Percentiles rank a stretch among this genome's conserved stretches.
These are phyloP conservation scores for Knipowitschia caucasica DNA, from an alignment of 2,797 vertebrate genomes.

Conservation along the genomic window DNA sequence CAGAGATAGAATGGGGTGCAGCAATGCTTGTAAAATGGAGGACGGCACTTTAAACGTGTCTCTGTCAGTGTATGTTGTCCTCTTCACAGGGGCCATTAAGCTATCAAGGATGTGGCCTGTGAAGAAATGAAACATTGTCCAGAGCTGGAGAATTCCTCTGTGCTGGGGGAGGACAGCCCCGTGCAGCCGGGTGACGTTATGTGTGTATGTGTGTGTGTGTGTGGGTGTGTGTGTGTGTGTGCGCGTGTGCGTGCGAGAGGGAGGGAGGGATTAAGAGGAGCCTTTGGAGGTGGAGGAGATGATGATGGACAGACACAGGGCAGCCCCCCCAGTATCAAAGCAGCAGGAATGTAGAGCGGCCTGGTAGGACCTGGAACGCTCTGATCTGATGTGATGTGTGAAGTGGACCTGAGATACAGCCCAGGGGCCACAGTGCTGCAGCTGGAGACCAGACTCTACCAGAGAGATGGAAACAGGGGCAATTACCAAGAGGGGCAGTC, in stretches of 20 bases:
- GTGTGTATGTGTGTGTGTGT: constrained; percentile 16
- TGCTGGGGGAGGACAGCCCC: constrained; percentile 72
- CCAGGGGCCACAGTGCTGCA: constrained; percentile 44
- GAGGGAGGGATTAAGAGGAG: constrained; percentile 47
- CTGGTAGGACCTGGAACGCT: constrained; percentile 68
- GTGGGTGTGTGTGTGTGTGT: not conserved
- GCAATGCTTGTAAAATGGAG: constrained; percentile 38
- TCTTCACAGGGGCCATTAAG: constrained; percentile 73
- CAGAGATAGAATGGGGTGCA: not conserved
- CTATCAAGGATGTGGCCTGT: constrained; percentile 78
- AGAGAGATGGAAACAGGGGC: not conserved
- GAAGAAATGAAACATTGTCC: constrained; percentile 81
- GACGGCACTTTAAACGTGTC: constrained; percentile 40
- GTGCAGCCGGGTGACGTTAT: not conserved
- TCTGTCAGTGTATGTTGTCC: constrained; percentile 50
- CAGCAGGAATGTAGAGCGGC: constrained; percentile 73
- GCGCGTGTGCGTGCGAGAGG: constrained; percentile 16
- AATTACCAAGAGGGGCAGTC: constrained; percentile 17
- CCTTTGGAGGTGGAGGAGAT: constrained; percentile 61
- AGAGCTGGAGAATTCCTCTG: constrained; percentile 78
- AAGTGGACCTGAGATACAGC: constrained; percentile 59
- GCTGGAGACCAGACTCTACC: constrained; percentile 51
- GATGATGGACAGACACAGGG: constrained; percentile 80
- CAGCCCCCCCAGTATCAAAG: constrained; percentile 75
- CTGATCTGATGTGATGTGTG: constrained; percentile 70